Evolutionary conservation across 1,140 invertebrate genomes (phyloP), one percentile per base, ranked within the genome.

Genomic region (Aphelinus atriplicis): DNA sequence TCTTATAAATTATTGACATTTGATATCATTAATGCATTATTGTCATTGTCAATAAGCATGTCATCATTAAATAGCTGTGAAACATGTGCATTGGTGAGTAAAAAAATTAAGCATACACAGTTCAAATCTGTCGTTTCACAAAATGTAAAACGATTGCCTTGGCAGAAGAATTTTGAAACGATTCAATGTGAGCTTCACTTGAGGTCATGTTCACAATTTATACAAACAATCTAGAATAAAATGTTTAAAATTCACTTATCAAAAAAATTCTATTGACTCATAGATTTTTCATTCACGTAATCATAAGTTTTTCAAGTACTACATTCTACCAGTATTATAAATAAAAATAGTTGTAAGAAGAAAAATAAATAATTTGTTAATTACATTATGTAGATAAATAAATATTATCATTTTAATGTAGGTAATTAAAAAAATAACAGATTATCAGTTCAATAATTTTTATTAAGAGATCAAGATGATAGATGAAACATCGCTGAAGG

Each of bases 141-240:
- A 58, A 71, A 51, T 64, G 60, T 70, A 66, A 75, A 65, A 76
- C 63, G 43, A 76, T 75, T 65, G 73, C 66, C 73, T 75, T 70
- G 73, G 55, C 60, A 70, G 47, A 74, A 62, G 55, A 75, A 76
- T 71, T 71, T 76, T 9, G 43, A 76, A 57, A 51, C 61, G 47
- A 70, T 3, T 60, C 45, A 60, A 2, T n/a, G 60, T 66, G 60
- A 69, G 51, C 47, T 68, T n/a, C 42, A 26, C 46, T 69, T 51
- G 58, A 63, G 53, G 5, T 56, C 26, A 58, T 65, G 42, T 7
- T 57, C 47, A 48, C 58, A 70, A 75, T 75, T 75, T 75, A 75
- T 75, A 75, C 51, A 74, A 57, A 74, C 56, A 68, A 47, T 45
- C 58, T n/a, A 62, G 56, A 74, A 74, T 74, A 74, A 68, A 73